Evolutionary conservation across 2,888 invertebrate species (phyloP), one percentile per base, ranked within the genome.

Genomic region (Melanchra persicariae): DNA sequence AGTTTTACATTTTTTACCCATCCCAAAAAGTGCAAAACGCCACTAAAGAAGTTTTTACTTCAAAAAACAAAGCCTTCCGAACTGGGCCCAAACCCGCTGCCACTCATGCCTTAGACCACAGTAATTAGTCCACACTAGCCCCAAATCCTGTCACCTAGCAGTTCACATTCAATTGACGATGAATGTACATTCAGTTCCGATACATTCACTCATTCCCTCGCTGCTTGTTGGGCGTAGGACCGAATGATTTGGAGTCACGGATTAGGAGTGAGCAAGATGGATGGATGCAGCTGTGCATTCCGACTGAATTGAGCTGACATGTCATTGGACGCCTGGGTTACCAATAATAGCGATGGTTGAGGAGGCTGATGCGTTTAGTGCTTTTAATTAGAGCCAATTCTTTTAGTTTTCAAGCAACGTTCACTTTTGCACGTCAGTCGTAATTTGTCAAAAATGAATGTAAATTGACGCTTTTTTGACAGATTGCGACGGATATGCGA

Each of bases 191-290:
- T 64, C 66, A 67, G 52, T 43, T 51, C 49, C 26, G 52, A 77
- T 64, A 59, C 54, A 81, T 69, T 78, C 81, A 80, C 75, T 76
- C 59, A 64, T 74, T 71, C 75, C 30, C 47, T 62, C 55, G 67
- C 40, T 74, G 57, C 19, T 69, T 37, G 57, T 54, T 62, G 81
- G 68, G 81, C n/a, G 30, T 22, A 52, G 43, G 49, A 71, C 57
- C 66, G 79, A 82, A 82, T 82, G 79, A 82, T 79, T 78, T 52
- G 64, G 54, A 76, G 57, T 69, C 65, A 70, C 2, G 78, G 82
- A 77, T 78, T 82, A 81, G 45, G 34, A 62, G 15, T 77, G 82
- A 81, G 58, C 30, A 78, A 78, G 77, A 78, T 65, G 47, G 61
- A 78, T 81, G 24, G 77, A 26, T 51, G 30, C 12, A 60, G 26